Base-by-base conservation (phyloP, 2,797 vertebrate genomes). In the Bovichtus variegatus region DNA sequence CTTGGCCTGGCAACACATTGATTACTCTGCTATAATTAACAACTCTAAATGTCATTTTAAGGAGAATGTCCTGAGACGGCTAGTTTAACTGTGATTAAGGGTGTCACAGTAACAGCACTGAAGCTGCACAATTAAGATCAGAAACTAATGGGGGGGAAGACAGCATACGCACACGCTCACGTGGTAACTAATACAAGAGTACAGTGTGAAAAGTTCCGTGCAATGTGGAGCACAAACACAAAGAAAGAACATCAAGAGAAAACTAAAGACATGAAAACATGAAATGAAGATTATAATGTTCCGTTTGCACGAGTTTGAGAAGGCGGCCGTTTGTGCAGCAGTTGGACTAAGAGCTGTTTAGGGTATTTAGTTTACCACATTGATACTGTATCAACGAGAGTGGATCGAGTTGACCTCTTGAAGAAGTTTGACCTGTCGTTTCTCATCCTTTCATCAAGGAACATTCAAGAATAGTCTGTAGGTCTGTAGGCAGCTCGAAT, bases 21-120 rank as follows among this genome's bases (percentile, higher is more conserved):
- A 81, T 82, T 43, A 38, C 6, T 54, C 13, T 21, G 2, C 49
- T 60, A 34, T 34, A 62, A 38, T 40, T 15, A 57, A 64, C n/a
- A 69, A 25, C 51, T 31, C 13, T 53, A 23, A 9, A 11, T 23
- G 38, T 46, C 6, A 11, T 23, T 49, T 38, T 19, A 49, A 31
- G 19, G 27, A 68, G 27, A 25, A 38, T 1, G 19, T 38, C 9
- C 11, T 27, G 1, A 21, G n/a, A 44, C 29, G 31, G 21, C 1
- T 10, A 12, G 5, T 19, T 47, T 73, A 2, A 31, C 1, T 49
- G 31, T 19, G 8, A 58, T 57, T 16, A 12, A 3, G 25, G 2
- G 21, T 63, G 53, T 41, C 43, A 57, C 12, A 6, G 29, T 19
- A 54, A 49, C 25, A 38, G 27, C 6, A 40, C 12, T 19, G 13